Percentiles rank a stretch among this genome's conserved stretches.
These are phyloP conservation scores for Lanius collurio DNA, from an alignment of 2,113 vertebrate species.

Conservation along the genomic window DNA sequence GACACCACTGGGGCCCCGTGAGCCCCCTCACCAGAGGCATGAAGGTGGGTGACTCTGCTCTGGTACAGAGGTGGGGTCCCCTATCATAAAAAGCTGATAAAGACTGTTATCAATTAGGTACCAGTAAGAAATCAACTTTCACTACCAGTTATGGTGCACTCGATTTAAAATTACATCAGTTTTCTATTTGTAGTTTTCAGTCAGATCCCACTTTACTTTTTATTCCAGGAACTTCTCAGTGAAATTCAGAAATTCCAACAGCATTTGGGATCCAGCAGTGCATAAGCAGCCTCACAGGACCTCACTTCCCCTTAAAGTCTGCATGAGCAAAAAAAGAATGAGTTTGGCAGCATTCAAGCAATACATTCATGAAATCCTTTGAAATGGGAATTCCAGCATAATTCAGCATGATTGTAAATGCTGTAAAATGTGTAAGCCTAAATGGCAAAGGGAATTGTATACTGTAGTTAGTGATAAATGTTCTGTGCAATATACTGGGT, in stretches of 20 bases:
- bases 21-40: accelerated
- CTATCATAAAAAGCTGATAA: not conserved
- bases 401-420: conserved; percentile 36
- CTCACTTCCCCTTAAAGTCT: not conserved
- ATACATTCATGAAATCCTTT: conserved; percentile 7
- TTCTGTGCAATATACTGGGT: not conserved
- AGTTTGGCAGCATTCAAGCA: conserved; percentile 6
- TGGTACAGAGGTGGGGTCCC: accelerated
- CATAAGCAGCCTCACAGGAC: not conserved
- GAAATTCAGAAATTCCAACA: not conserved
- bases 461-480: conserved; percentile 47
- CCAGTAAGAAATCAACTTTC: not conserved
- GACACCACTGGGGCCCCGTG: accelerated
- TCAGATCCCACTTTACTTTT: not conserved
- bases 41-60: too few relatives aligned
- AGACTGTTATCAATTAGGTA: not conserved
- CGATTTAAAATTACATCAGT: not conserved
- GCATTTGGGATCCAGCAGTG: not conserved
- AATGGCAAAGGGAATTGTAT: conserved; percentile 34
- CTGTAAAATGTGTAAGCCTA: conserved; percentile 31
- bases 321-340: not conserved
- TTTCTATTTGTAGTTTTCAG: not conserved
- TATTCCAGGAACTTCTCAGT: not conserved
- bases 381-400: conserved; percentile 42
- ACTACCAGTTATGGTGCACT: not conserved